Percentiles rank a stretch among this genome's conserved stretches.
Evolutionary conservation across 2,113 vertebrate species (phyloP).

Genomic region (Pelmatolapia mariae): DNA sequence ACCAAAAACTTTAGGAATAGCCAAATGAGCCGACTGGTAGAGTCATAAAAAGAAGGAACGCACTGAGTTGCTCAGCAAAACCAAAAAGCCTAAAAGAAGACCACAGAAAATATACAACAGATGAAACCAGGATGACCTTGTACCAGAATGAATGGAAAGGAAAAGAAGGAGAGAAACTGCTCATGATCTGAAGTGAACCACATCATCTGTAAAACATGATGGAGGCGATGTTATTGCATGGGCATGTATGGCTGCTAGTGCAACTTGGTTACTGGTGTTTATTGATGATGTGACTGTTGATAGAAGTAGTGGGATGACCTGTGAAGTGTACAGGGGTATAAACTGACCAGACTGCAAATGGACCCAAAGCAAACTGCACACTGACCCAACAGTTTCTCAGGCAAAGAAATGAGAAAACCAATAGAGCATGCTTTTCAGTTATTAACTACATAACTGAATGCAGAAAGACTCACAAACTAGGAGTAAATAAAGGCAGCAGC

Average conservation of each 20-base stretch:
- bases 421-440: not conserved
- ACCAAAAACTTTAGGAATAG: not conserved
- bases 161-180: not conserved
- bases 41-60: not conserved
- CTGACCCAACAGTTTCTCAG: not conserved
- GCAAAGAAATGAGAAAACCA: not conserved
- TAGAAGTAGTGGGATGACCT: not conserved
- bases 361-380: not conserved
- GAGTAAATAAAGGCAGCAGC: accelerated
- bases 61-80: not conserved
- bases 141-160: not conserved
- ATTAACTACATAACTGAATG: not conserved
- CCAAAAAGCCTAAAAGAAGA: not conserved
- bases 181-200: not conserved
- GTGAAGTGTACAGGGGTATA: not conserved
- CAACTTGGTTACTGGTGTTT: not conserved
- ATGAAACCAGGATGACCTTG: not conserved
- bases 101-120: not conserved
- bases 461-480: not conserved
- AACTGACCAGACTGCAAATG: not conserved
- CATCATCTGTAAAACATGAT: not conserved
- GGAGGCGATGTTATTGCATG: not conserved
- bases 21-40: not conserved
- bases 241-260: not conserved
- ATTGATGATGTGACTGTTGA: not conserved